phyloP scores from a whole-genome alignment of 2,888 invertebrate species.

The Oithona nana region DNA sequence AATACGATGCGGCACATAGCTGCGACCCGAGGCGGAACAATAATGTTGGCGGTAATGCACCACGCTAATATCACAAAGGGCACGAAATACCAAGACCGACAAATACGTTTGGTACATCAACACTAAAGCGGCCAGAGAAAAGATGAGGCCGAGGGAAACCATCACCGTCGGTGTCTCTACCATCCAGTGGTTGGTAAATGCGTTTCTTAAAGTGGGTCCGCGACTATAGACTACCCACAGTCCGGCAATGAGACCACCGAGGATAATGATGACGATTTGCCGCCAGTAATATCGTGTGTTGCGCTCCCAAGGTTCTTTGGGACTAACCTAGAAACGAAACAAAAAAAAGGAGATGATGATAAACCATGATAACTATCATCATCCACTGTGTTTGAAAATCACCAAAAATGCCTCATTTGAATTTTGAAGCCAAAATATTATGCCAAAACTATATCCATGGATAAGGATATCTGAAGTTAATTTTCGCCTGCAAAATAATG shows the following conservation, averaged over 20 bases:
- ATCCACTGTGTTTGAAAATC: too few species aligned
- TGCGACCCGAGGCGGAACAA: not conserved
- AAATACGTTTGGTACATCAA: constrained; percentile 5
- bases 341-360: too few species aligned
- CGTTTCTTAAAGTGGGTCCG: not conserved
- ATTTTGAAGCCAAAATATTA: too few species aligned
- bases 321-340: not conserved
- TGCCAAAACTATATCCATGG: too few species aligned
- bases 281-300: constrained; percentile 15
- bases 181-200: constrained; percentile 16
- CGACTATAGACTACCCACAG: not conserved
- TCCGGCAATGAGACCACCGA: not conserved
- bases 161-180: not conserved
- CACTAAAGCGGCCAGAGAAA: not conserved
- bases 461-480: too few species aligned
- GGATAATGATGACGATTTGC: not conserved
- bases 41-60: not conserved
- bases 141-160: constrained; percentile 2
- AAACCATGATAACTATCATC: too few species aligned
- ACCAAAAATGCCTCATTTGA: too few species aligned
- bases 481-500: too few species aligned
- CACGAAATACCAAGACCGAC: not conserved
- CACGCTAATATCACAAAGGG: constrained; percentile 2
- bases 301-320: constrained; percentile 17
- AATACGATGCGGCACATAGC: not conserved